Base-by-base conservation (phyloP, 2,113 vertebrate genomes). In the Corythaixoides concolor region DNA sequence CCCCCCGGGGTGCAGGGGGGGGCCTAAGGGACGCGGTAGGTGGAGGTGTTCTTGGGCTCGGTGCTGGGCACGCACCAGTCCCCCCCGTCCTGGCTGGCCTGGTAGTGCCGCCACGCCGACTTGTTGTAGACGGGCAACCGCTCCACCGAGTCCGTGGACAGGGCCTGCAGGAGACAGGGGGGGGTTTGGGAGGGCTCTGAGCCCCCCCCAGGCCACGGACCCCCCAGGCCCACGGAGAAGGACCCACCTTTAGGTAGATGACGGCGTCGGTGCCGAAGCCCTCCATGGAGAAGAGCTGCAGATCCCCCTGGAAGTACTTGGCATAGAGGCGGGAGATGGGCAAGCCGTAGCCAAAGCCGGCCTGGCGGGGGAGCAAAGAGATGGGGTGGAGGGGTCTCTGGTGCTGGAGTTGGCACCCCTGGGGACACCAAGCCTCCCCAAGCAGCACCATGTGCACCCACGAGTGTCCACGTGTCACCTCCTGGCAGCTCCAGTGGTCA, bases 281-380 rank as follows among this genome's bases (percentile, higher is more conserved):
- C 94, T 99, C 99, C 99, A 99, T 99, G 85, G 99, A 99, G 97
- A 98, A 99, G 55, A 99, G 98, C 98, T 99, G 99, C 94, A 99
- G 97, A 97, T 99, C 99, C 9, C 99, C 99, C 96, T 99, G 99
- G 98, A 99, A 99, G 96, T 99, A 99, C 97, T 99, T 99, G 97
- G 99, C 99, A 4, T 99, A 99, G 92, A 99, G 99, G 32, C 99
- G 98, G 43, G 99, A 99, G 95, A 99, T 99, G 91, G 99, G 99
- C 83, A 99, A 97, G 26, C 99, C 99, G 4, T 99, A 99, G 85
- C 99, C 99, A 26, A 99, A 99, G 19, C 99, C 99, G 33, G 99
- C 99, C 99, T 99, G 96, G 17, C n/a, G 20, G 60, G n/a, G 23
- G 13, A 13, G 1, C 39, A 1, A 11, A 9, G 11, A 9, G 4